Evolutionary conservation across 1,140 invertebrate genomes (phyloP).

Genomic region (Drosophila kurseongensis): DNA sequence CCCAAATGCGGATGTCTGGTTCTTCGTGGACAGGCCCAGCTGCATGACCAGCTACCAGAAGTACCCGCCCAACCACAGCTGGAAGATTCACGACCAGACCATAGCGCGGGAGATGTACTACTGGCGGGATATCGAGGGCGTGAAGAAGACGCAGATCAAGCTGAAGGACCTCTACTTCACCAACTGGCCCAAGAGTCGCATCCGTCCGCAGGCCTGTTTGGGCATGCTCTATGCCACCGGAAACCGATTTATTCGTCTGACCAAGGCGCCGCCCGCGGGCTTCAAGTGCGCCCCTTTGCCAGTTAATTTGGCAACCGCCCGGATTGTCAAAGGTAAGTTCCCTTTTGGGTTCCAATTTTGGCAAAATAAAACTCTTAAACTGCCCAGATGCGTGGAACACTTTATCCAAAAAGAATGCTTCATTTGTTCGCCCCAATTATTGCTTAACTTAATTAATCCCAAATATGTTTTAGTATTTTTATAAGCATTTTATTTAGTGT

Average conservation of each 20-base stretch:
- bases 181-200: constrained; percentile 46
- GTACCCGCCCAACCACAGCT: constrained; percentile 48
- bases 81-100: constrained; percentile 43
- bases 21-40: constrained; percentile 53
- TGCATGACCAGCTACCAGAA: constrained; percentile 49
- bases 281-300: constrained; percentile 71
- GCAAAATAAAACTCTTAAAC: too few species aligned
- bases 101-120: constrained; percentile 44
- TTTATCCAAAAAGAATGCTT: too few species aligned
- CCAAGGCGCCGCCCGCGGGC: constrained; percentile 45
- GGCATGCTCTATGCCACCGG: constrained; percentile 70
- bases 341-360: too few species aligned
- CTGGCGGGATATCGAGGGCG: constrained; percentile 61
- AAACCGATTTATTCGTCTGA: constrained; percentile 51
- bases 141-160: constrained; percentile 42
- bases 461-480: too few species aligned
- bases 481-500: too few species aligned
- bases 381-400: too few species aligned
- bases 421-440: too few species aligned
- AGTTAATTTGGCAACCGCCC: constrained; percentile 54
- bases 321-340: constrained; percentile 36
- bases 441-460: too few species aligned
- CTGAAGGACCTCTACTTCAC: constrained; percentile 59
- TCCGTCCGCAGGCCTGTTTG: constrained; percentile 64
- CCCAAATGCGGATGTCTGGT: constrained; percentile 50